Evolutionary conservation across 2,888 invertebrate genomes (phyloP).

Genomic region (Actias luna): DNA sequence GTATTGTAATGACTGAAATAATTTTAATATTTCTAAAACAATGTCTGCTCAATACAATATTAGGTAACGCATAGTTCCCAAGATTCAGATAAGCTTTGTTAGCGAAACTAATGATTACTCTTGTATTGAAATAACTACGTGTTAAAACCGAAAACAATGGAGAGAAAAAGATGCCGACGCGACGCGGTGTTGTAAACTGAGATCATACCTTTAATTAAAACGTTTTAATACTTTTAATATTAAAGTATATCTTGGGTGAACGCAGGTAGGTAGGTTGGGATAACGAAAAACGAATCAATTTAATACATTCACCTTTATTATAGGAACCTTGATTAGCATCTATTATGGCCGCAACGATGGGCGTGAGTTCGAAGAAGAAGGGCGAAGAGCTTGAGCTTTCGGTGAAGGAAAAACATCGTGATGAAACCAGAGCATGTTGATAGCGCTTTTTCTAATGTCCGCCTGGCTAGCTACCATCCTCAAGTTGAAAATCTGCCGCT

Average conservation of each 20-base stretch:
- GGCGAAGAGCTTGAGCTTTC: too few relatives aligned
- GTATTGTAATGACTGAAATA: too few relatives aligned
- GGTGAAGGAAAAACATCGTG: too few relatives aligned
- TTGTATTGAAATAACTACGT: constrained; percentile 34
- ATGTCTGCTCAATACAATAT: constrained; percentile 17
- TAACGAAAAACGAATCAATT: neutral
- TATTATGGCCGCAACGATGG: too few relatives aligned
- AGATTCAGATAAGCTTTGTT: constrained; percentile 49
- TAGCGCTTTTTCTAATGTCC: too few relatives aligned
- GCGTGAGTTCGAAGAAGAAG: too few relatives aligned
- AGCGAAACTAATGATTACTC: constrained; percentile 51
- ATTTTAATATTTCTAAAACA: constrained; percentile 8
- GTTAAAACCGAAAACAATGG: constrained; percentile 40
- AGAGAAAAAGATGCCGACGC: constrained; percentile 3
- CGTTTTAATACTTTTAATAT: neutral
- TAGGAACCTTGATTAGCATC: neutral
- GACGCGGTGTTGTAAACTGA: neutral
- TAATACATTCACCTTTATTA: neutral
- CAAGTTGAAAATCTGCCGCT: too few relatives aligned
- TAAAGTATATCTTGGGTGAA: neutral
- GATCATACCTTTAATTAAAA: neutral
- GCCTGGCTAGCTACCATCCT: too few relatives aligned
- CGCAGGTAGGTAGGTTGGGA: too few relatives aligned
- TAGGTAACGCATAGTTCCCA: constrained; percentile 43
- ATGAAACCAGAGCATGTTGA: too few relatives aligned